Evolutionary conservation across 2,797 vertebrate species (phyloP).

Genomic region (Eidolon dupreanum): DNA sequence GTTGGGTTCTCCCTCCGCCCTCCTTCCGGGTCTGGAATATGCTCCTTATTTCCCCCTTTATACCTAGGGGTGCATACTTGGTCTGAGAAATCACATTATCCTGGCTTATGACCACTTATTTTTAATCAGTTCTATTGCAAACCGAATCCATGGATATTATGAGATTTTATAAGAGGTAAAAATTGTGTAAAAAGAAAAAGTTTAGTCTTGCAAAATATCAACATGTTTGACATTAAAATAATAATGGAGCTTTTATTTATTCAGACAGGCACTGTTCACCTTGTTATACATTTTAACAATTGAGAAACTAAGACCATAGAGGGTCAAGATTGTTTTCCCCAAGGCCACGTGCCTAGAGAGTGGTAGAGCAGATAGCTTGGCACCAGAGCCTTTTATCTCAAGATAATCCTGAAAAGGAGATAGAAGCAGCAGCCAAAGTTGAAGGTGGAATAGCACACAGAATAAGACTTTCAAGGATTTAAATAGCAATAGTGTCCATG

Average conservation of each 20-base stretch:
- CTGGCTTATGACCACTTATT: neutral
- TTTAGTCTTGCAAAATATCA: neutral
- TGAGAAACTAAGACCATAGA: neutral
- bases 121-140: neutral
- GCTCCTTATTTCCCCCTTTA: neutral
- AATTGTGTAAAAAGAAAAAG: neutral
- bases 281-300: neutral
- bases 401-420: neutral
- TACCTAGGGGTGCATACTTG: accelerated
- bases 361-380: neutral
- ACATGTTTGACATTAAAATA: neutral
- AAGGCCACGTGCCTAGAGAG: neutral
- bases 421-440: neutral
- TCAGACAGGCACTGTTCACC: neutral
- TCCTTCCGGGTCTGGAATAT: neutral
- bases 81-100: neutral
- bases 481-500: neutral
- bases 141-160: neutral
- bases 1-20: too few relatives aligned
- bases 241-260: neutral
- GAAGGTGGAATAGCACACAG: neutral
- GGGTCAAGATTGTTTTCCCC: neutral
- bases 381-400: neutral
- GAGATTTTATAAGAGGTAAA: neutral
- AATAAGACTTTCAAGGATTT: neutral